Percentiles rank a stretch among this genome's conserved stretches.
Conservation (phyloP, 1,140 invertebrate species). For the Calephelis virginiensis region DNA sequence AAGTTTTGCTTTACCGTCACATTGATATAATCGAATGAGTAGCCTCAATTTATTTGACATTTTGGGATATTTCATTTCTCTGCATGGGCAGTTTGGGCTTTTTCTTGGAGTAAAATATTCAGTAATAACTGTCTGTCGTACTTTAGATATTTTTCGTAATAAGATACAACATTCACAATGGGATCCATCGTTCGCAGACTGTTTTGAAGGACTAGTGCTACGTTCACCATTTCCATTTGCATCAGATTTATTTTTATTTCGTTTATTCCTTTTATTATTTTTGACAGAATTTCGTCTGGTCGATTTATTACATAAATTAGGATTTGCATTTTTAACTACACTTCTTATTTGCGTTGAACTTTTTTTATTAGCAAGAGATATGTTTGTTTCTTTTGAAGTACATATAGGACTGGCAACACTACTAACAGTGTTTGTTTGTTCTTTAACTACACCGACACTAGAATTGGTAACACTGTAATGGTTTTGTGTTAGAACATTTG, state of each 20-base stretch:
- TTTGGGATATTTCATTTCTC: conserved; percentile 37
- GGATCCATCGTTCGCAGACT: background rate
- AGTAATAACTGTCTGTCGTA: conserved; percentile 44
- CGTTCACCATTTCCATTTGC: background rate
- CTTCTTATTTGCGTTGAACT: conserved; percentile 8
- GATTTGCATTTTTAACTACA: conserved; percentile 6
- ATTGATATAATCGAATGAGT: conserved; percentile 44
- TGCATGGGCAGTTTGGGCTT: conserved; percentile 37
- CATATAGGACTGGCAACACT: conserved; percentile 28
- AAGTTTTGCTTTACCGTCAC: conserved; percentile 29
- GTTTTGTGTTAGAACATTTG: conserved; percentile 19
- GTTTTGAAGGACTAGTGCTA: background rate
- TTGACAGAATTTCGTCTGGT: background rate
- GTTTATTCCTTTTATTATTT: background rate
- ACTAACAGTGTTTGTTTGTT: conserved; percentile 37
- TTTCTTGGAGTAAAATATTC: conserved; percentile 46
- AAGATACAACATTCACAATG: conserved; percentile 56
- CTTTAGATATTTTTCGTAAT: conserved; percentile 44
- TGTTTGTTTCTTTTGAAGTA: conserved; percentile 24
- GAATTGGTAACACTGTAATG: conserved; percentile 39
- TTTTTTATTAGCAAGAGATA: background rate
- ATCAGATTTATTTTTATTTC: background rate
- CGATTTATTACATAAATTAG: background rate
- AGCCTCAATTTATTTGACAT: conserved; percentile 51
- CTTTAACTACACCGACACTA: conserved; percentile 29